Evolutionary conservation across 2,888 invertebrate species (phyloP), one percentile per base, ranked within the genome.

Genomic region (Lithophane socia): DNA sequence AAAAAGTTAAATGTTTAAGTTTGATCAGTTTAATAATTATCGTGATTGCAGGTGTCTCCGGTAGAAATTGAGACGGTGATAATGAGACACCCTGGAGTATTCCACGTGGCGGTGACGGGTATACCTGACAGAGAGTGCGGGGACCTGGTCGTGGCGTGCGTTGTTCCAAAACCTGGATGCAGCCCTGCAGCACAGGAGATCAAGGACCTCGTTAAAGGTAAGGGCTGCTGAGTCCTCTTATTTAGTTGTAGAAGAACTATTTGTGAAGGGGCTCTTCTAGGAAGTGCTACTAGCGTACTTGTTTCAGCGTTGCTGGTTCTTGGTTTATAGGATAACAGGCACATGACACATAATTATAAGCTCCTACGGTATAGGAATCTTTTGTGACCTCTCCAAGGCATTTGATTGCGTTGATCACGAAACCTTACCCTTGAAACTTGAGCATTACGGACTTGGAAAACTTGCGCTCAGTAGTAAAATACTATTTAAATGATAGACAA

Each of bases 191-290:
- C 93, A 0, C 89, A 92, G 63, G 92, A 95, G 66, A 92, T 95
- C 69, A 93, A 94, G 79, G 87, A 93, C 49, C 73, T 94, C 2
- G 93, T 95, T 2, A 92, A 91, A 92, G 90, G 94, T 94, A 83
- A 54, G 13, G 3, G 3, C 24, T 42, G 61, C 16, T 52, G 0
- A 10, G 24, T 29, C 12, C 3, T 21, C 21, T 29, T 21, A 21
- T 29, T 13, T 29, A 54, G 3, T 44, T 8, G n/a, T 9, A 54
- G 18, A 24, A 24, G 18, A 47, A 24, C 44, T 63, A 2, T 64
- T 42, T 13, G 13, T n/a, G n/a, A n/a, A n/a, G 3, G 8, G 4
- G n/a, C 13, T 21, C 21, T 37, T 21, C 21, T 3, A 3, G 12
- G 3, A 63, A 37, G 63, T 21, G 37, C 63, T n/a, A 42, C 21